Conservation (phyloP, 1,140 invertebrate genomes). For the Caerostris darwini region DNA sequence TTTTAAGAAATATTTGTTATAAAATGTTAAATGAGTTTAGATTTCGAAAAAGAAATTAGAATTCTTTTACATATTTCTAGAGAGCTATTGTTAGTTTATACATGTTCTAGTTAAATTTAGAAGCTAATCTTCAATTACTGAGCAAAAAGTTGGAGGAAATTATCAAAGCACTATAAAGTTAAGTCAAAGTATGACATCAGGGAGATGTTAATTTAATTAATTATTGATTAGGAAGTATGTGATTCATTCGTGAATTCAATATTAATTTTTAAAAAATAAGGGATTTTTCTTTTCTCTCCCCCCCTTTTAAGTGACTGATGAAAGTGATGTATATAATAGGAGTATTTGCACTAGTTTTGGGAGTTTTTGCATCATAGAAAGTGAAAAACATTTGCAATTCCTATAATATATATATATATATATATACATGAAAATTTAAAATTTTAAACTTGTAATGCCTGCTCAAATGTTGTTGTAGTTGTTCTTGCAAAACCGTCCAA, state of each 20-base stretch:
- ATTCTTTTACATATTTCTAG: too few relatives aligned
- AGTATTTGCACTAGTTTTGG: constrained; percentile 4
- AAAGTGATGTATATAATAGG: neutral
- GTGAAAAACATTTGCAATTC: neutral
- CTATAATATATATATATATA: neutral
- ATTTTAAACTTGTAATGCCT: constrained; percentile 25
- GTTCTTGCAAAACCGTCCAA: constrained; percentile 40
- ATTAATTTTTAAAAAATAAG: too few relatives aligned
- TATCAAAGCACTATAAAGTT: neutral
- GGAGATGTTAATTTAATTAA: neutral
- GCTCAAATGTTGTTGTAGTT: constrained; percentile 49
- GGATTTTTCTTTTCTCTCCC: too few relatives aligned
- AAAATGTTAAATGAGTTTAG: too few relatives aligned
- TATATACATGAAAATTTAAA: neutral
- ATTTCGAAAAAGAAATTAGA: too few relatives aligned
- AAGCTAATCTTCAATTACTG: too few relatives aligned
- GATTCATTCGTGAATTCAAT: too few relatives aligned
- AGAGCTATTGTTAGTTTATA: too few relatives aligned
- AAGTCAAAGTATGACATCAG: neutral
- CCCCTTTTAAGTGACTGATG: neutral
- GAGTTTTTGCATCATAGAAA: neutral
- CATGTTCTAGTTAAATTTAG: too few relatives aligned
- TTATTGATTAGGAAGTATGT: neutral
- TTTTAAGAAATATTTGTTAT: too few relatives aligned
- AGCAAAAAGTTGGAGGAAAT: too few relatives aligned